phyloP scores from a whole-genome alignment of 2,888 invertebrate species.

The Peribatodes rhomboidaria region DNA sequence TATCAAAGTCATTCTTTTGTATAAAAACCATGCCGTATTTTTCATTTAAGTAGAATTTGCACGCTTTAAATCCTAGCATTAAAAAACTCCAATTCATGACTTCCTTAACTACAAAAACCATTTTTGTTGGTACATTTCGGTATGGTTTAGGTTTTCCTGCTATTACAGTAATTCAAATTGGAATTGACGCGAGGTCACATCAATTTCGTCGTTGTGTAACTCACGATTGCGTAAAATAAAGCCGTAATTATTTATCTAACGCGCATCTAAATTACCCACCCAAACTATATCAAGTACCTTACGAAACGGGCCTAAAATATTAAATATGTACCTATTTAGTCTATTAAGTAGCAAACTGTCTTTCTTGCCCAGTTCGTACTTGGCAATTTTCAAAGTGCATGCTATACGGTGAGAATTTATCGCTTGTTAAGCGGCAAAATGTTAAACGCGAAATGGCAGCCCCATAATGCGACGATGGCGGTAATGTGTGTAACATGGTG shows the following conservation, averaged over 20 bases:
- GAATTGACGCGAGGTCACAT: slow-evolving; percentile 20
- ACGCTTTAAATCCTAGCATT: neutral
- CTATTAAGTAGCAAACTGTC: too few species aligned
- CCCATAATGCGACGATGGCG: slow-evolving; percentile 50
- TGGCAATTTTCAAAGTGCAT: neutral
- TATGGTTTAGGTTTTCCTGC: slow-evolving; percentile 18
- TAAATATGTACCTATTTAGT: too few species aligned
- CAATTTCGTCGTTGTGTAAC: slow-evolving; percentile 13
- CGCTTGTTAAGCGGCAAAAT: slow-evolving; percentile 38
- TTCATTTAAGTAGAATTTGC: neutral
- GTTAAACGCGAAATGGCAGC: slow-evolving; percentile 47
- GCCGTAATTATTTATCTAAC: slow-evolving; percentile 3
- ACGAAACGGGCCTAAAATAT: slow-evolving; percentile 9
- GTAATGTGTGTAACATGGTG: slow-evolving; percentile 59
- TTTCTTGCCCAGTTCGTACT: neutral
- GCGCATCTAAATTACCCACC: slow-evolving; percentile 1
- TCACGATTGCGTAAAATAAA: slow-evolving; percentile 12
- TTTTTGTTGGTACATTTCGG: neutral
- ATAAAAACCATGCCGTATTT: neutral
- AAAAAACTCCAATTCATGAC: slow-evolving; percentile 6
- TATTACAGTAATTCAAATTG: slow-evolving; percentile 10
- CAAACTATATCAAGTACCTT: neutral
- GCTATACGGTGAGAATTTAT: slow-evolving; percentile 1
- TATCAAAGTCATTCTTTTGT: too few species aligned
- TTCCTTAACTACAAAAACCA: slow-evolving; percentile 1